Evolutionary conservation across 1,140 invertebrate genomes (phyloP), one percentile per base, ranked within the genome.

Genomic region (Hyles euphorbiae): DNA sequence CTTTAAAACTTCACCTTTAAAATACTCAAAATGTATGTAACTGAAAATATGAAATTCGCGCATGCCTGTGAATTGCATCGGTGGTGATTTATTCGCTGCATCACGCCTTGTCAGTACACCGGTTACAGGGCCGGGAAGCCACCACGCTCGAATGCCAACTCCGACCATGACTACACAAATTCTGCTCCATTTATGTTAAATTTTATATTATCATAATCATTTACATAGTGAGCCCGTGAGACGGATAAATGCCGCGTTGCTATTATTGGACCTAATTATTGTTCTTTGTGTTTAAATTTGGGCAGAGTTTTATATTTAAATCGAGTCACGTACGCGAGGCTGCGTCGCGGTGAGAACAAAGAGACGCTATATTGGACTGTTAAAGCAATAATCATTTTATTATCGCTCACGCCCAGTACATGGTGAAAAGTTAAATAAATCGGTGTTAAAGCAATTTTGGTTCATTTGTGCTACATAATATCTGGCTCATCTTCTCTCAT

Each of bases 211-310:
- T 82, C 83, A 88, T 88, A 88, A 78, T 71, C 70, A 88, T 88
- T 88, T 86, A 81, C 83, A 88, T 87, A 84, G 75, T 68, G 70
- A 68, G 68, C 73, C 69, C 68, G 71, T 71, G 63, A 65, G 70
- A 70, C 69, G 70, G 67, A 74, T 76, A 75, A 74, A 78, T 65
- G 71, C 59, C 72, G 61, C 68, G 52, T 72, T 69, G 70, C 80
- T 83, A 81, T 81, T 78, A 86, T 80, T 70, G 80, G 67, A 76
- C 78, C 76, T 88, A 88, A 88, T 88, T 86, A 88, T 88, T 81
- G 69, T 67, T 79, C 82, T 83, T 86, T 88, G 82, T 86, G 78
- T 81, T 83, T 73, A 83, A 55, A 83, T 81, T 81, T 63, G 67
- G 71, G 67, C 68, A 68, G 74, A 65, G 43, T 45, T 79, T 83